A percentile compares a stretch with the other conserved stretches of the same genome.
These are phyloP conservation scores for Pangasius macronema DNA, from an alignment of 2,797 vertebrate species.

Conservation along the genomic window DNA sequence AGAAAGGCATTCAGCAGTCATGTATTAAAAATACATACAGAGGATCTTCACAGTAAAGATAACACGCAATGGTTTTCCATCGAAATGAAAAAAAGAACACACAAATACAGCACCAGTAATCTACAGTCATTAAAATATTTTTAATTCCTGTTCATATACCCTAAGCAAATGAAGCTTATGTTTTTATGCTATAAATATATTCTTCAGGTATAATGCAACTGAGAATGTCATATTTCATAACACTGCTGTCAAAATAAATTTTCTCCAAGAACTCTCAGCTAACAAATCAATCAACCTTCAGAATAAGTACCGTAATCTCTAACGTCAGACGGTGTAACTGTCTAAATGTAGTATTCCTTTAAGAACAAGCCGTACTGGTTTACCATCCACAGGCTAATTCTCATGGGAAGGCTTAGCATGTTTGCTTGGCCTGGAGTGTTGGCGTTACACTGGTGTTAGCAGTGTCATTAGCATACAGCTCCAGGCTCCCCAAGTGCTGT, in stretches of 20 bases:
- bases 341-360: not conserved
- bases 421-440: constrained; percentile 36
- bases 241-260: not conserved
- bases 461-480: constrained; percentile 41
- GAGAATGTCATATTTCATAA: too few relatives aligned
- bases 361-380: not conserved
- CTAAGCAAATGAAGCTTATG: not conserved
- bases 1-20: not conserved
- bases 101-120: not conserved
- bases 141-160: not conserved
- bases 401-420: not conserved
- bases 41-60: not conserved
- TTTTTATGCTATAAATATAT: not conserved
- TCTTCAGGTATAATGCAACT: not conserved
- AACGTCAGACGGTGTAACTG: not conserved
- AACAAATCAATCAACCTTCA: not conserved
- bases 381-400: not conserved
- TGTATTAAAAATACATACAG: not conserved
- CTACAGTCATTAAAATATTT: not conserved
- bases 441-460: constrained; percentile 15
- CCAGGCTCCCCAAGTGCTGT: not conserved
- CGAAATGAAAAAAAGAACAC: not conserved
- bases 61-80: not conserved
- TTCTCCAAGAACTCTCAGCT: not conserved
- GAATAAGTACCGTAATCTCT: not conserved